phyloP scores from a whole-genome alignment of 2,113 vertebrate species.

The Nothoprocta pentlandii region DNA sequence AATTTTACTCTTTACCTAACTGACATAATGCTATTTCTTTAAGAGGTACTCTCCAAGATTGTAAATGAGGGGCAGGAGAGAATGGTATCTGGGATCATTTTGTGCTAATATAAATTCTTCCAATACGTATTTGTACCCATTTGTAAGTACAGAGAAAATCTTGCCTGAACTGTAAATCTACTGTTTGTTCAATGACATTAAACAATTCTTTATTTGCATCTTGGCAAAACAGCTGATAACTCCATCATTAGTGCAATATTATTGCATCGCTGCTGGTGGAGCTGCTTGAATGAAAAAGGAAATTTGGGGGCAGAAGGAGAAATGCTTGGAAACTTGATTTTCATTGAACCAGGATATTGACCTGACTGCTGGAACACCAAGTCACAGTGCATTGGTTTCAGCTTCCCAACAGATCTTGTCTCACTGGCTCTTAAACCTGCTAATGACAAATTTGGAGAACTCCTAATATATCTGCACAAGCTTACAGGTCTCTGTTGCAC shows the following conservation, averaged over 20 bases:
- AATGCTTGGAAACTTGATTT: neutral
- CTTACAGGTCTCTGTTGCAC: neutral
- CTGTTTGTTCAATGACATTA: neutral
- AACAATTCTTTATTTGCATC: neutral
- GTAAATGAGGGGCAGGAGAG: neutral
- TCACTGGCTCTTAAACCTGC: neutral
- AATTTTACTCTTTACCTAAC: conserved; percentile 1
- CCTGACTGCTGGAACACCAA: neutral
- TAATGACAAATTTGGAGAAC: neutral
- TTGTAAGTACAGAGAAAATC: neutral
- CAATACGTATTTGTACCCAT: neutral
- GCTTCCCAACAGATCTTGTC: neutral
- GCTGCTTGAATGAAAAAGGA: neutral
- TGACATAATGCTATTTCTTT: conserved; percentile 31
- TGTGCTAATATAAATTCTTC: neutral
- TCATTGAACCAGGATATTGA: neutral
- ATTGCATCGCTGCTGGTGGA: neutral
- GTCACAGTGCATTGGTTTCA: neutral
- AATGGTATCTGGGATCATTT: neutral
- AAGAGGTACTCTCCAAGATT: neutral
- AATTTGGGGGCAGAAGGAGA: neutral
- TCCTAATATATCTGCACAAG: neutral
- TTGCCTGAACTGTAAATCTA: neutral
- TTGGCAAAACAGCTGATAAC: neutral
- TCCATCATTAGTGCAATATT: neutral